phyloP scores from a whole-genome alignment of 2,113 vertebrate species.

The Ctenomys sociabilis region DNA sequence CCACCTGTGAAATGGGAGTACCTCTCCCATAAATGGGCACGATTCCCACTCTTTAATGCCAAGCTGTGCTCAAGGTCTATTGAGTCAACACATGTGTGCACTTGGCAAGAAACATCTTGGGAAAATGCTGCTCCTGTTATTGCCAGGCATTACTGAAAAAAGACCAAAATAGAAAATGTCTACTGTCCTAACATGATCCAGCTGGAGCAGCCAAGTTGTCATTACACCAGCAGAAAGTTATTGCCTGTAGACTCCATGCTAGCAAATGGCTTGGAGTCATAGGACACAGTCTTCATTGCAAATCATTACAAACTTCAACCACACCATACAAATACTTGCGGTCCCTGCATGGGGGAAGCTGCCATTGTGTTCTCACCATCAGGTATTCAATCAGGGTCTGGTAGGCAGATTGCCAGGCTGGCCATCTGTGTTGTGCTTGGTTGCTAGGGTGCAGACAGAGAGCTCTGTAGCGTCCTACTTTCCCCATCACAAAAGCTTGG shows the following conservation, averaged over 20 bases:
- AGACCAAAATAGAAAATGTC: conserved; percentile 67
- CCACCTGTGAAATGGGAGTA: conserved; percentile 37
- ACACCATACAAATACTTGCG: background rate
- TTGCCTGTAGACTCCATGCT: conserved; percentile 56
- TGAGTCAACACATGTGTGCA: conserved; percentile 57
- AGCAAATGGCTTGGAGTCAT: conserved; percentile 68
- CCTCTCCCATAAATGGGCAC: background rate
- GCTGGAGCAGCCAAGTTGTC: conserved; percentile 70
- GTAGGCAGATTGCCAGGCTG: conserved; percentile 55
- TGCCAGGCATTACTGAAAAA: conserved; percentile 65
- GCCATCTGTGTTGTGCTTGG: conserved; percentile 81
- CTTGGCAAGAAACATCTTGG: conserved; percentile 66
- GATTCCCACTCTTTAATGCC: conserved; percentile 28
- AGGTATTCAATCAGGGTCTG: conserved; percentile 75
- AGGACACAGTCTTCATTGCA: background rate
- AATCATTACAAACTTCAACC: conserved; percentile 57
- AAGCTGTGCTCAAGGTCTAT: conserved; percentile 26
- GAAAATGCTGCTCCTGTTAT: conserved; percentile 69
- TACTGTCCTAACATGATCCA: conserved; percentile 54
- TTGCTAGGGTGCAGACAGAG: conserved; percentile 69
- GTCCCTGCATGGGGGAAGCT: background rate
- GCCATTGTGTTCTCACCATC: conserved; percentile 64
- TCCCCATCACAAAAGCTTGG: conserved; percentile 67
- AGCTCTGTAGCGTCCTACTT: conserved; percentile 68
- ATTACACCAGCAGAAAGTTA: conserved; percentile 77